Percentiles rank a stretch among this genome's conserved stretches.
Evolutionary conservation across 2,113 vertebrate genomes (phyloP).

Genomic region (Gymnocephalus cernua): DNA sequence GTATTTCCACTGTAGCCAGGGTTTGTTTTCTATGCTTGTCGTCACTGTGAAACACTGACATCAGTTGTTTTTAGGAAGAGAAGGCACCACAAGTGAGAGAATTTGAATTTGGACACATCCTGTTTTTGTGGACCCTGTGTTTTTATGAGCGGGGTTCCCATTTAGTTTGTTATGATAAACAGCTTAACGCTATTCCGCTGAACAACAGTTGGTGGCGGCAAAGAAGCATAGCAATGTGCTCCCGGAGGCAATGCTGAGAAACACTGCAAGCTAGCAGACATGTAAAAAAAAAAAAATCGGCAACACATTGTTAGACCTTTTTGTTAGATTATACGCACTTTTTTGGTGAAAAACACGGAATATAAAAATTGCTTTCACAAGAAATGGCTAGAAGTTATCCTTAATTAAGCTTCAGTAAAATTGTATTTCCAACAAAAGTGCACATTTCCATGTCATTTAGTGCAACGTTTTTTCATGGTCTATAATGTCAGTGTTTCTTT

Average conservation of each 20-base stretch:
- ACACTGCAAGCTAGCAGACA: not conserved
- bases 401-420: not conserved
- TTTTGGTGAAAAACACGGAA: not conserved
- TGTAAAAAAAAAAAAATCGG: not conserved
- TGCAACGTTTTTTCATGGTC: not conserved
- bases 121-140: not conserved
- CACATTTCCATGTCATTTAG: not conserved
- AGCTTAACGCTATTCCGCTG: not conserved
- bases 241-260: not conserved
- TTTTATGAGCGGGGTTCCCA: not conserved
- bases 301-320: not conserved
- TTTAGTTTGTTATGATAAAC: not conserved
- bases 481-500: too few relatives aligned
- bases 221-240: not conserved
- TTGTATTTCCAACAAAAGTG: not conserved
- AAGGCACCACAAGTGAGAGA: not conserved
- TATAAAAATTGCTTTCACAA: not conserved
- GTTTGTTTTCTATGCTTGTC: slow-evolving; percentile 4
- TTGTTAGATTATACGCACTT: too few relatives aligned
- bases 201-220: not conserved
- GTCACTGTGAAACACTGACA: not conserved
- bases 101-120: too few relatives aligned
- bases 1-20: not conserved
- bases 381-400: not conserved
- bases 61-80: not conserved